phyloP scores from a whole-genome alignment of 1,140 invertebrate species.

The Mactra quadrangularis region DNA sequence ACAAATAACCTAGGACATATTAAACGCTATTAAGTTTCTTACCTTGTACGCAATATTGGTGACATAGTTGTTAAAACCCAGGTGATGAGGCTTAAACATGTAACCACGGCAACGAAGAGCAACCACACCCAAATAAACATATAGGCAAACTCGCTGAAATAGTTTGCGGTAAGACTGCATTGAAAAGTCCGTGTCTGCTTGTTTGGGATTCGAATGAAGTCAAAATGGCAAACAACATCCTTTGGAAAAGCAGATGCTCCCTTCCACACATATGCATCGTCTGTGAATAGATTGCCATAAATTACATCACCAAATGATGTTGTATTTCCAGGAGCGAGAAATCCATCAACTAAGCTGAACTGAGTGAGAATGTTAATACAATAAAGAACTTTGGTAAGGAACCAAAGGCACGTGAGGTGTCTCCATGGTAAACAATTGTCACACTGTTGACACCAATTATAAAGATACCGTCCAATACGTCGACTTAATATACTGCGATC shows the following conservation, averaged over 20 bases:
- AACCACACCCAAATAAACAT: slow-evolving; percentile 55
- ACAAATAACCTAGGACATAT: no score
- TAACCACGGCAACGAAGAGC: slow-evolving; percentile 49
- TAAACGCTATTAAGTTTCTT: no score
- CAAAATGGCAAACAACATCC: neutral
- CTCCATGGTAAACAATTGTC: slow-evolving; percentile 37
- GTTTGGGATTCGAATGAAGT: neutral
- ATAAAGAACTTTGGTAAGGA: slow-evolving; percentile 31
- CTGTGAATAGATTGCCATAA: slow-evolving; percentile 1
- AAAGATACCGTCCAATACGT: slow-evolving; percentile 30
- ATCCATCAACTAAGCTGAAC: neutral
- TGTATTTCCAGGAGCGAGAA: slow-evolving; percentile 1
- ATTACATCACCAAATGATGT: slow-evolving; percentile 48
- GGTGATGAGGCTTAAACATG: neutral
- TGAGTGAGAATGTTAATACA: slow-evolving; percentile 30
- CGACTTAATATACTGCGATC: slow-evolving; percentile 2
- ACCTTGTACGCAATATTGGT: slow-evolving; percentile 42
- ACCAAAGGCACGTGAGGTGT: slow-evolving; percentile 26
- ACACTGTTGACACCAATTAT: slow-evolving; percentile 41
- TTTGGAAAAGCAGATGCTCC: slow-evolving; percentile 19
- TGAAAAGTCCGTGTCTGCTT: neutral
- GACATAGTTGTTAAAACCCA: slow-evolving; percentile 32
- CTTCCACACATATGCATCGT: slow-evolving; percentile 46
- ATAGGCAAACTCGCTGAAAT: slow-evolving; percentile 44
- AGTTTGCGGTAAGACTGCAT: slow-evolving; percentile 26